Conservation (phyloP, 2,888 invertebrate genomes). For the Drosophila robusta region DNA sequence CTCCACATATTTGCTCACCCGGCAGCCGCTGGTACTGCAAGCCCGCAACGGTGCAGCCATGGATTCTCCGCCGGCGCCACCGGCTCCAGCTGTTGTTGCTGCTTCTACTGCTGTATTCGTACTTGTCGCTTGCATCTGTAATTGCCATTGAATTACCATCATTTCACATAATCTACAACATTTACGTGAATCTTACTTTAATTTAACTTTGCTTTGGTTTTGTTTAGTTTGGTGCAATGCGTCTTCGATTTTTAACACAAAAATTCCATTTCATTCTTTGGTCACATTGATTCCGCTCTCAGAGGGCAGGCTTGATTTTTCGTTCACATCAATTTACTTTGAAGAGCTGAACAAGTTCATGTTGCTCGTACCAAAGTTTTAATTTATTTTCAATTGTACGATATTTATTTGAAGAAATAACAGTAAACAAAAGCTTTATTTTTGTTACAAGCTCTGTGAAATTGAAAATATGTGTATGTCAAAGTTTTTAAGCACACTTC, state of each 20-base stretch:
- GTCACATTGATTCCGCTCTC: slow-evolving; percentile 36
- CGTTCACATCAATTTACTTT: background rate
- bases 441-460: background rate
- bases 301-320: background rate
- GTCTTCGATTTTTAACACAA: slow-evolving; percentile 35
- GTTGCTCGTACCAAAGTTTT: background rate
- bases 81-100: background rate
- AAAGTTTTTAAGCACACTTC: background rate
- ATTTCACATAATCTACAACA: background rate
- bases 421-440: background rate
- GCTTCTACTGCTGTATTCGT: slow-evolving; percentile 3
- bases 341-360: slow-evolving; percentile 30
- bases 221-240: slow-evolving; percentile 2
- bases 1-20: slow-evolving; percentile 71
- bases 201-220: slow-evolving; percentile 8
- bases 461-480: too few relatives aligned
- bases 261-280: background rate
- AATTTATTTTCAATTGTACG: background rate
- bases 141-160: background rate
- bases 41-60: slow-evolving; percentile 39
- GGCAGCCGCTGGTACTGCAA: slow-evolving; percentile 57
- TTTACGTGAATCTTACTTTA: background rate
- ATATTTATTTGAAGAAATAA: background rate
- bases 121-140: slow-evolving; percentile 38
- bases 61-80: slow-evolving; percentile 3